A percentile compares a stretch with the other conserved stretches of the same genome.
Conservation (phyloP, 2,797 vertebrate genomes). For the Acrossocheilus wenchowensis region DNA sequence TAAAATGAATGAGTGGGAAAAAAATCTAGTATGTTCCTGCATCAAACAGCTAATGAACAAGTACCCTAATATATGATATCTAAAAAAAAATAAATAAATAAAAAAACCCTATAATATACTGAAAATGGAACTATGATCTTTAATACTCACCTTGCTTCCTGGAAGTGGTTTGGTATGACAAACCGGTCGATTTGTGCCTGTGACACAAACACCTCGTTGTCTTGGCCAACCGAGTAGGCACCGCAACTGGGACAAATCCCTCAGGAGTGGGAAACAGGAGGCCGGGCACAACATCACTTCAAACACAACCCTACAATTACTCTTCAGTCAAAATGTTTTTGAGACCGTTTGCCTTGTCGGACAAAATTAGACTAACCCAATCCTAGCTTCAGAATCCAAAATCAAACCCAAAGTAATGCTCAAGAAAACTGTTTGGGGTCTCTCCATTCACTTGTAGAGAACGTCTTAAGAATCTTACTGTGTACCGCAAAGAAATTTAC, state of each 20-base stretch:
- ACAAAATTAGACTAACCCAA: not conserved
- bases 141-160: constrained; percentile 73
- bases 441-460: not conserved
- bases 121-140: not conserved
- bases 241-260: constrained; percentile 79
- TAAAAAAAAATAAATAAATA: not conserved
- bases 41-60: not conserved
- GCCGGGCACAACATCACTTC: constrained; percentile 74
- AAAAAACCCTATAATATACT: not conserved
- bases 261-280: constrained; percentile 79
- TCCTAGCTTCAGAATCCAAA: not conserved
- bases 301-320: not conserved
- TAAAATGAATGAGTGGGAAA: no score
- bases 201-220: constrained; percentile 65
- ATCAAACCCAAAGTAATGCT: not conserved
- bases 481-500: not conserved
- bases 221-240: constrained; percentile 76
- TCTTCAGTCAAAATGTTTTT: not conserved
- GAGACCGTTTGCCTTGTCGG: not conserved
- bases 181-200: constrained; percentile 65
- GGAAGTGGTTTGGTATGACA: constrained; percentile 70
- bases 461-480: not conserved
- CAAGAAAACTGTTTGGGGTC: not conserved
- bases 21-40: not conserved
- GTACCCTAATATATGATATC: not conserved